Conservation (phyloP, 2,888 invertebrate genomes). For the Lymantria monacha region DNA sequence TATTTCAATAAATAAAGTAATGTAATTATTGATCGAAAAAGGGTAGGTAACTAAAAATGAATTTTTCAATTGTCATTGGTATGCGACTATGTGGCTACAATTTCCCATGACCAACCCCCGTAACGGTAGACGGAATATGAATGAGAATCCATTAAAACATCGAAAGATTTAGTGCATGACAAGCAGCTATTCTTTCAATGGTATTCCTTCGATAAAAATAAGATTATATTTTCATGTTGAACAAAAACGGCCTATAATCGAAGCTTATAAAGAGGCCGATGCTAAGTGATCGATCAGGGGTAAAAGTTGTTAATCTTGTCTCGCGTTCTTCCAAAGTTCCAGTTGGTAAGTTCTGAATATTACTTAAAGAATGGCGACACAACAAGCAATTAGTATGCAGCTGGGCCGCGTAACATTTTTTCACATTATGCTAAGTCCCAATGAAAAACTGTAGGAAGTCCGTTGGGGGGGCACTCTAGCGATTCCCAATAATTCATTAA, state of each 20-base stretch:
- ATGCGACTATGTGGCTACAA: slow-evolving; percentile 44
- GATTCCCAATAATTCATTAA: slow-evolving; percentile 82
- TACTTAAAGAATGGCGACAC: slow-evolving; percentile 65
- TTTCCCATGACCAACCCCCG: slow-evolving; percentile 52
- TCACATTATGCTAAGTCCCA: slow-evolving; percentile 78
- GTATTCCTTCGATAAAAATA: slow-evolving; percentile 39
- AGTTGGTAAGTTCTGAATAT: slow-evolving; percentile 62
- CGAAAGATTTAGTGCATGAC: slow-evolving; percentile 64
- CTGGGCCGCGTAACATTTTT: slow-evolving; percentile 75
- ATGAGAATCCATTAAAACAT: slow-evolving; percentile 70
- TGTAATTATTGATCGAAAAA: too few relatives aligned
- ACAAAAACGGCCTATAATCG: slow-evolving; percentile 56
- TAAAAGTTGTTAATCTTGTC: slow-evolving; percentile 77
- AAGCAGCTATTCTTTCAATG: slow-evolving; percentile 49
- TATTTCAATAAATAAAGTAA: too few relatives aligned
- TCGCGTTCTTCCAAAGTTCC: slow-evolving; percentile 57
- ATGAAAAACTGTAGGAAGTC: slow-evolving; percentile 73
- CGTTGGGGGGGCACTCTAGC: slow-evolving; percentile 61
- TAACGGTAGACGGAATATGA: slow-evolving; percentile 66
- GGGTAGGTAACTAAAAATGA: slow-evolving; percentile 18
- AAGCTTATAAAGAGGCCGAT: slow-evolving; percentile 58
- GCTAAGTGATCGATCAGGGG: slow-evolving; percentile 73
- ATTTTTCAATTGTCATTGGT: slow-evolving; percentile 45
- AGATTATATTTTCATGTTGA: slow-evolving; percentile 46
- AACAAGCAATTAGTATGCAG: slow-evolving; percentile 81